These are phyloP conservation scores for Tridacna crocea DNA, from an alignment of 2,888 invertebrate genomes.

Conservation along the genomic window DNA sequence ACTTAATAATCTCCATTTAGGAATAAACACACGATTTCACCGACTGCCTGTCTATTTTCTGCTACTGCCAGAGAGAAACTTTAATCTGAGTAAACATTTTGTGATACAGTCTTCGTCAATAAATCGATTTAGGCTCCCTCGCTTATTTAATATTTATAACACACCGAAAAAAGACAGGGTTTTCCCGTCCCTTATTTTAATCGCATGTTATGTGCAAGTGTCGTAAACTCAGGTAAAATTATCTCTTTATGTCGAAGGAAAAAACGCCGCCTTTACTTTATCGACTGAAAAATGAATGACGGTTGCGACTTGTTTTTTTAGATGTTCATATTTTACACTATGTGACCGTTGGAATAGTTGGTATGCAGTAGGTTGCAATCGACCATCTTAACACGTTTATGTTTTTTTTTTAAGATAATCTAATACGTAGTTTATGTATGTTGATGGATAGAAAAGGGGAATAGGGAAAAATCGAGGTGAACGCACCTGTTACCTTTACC, in stretches of 20 bases:
- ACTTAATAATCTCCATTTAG: background rate
- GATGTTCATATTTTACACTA: too few relatives aligned
- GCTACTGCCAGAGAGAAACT: slow-evolving; percentile 1
- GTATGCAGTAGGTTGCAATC: too few relatives aligned
- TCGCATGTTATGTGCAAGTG: slow-evolving; percentile 3
- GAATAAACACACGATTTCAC: background rate
- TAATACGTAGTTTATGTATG: too few relatives aligned
- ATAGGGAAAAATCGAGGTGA: background rate
- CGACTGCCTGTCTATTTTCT: background rate
- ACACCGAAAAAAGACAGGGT: background rate
- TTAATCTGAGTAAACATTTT: slow-evolving; percentile 14
- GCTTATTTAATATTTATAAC: slow-evolving; percentile 24
- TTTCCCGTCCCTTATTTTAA: background rate
- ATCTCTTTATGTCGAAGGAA: background rate
- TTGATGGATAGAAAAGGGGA: too few relatives aligned
- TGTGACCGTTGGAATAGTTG: too few relatives aligned
- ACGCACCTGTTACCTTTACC: slow-evolving; percentile 18
- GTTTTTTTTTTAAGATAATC: too few relatives aligned
- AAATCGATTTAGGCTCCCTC: slow-evolving; percentile 11
- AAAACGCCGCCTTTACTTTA: background rate
- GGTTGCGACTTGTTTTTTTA: too few relatives aligned
- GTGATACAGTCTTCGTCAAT: slow-evolving; percentile 14
- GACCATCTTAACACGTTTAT: too few relatives aligned
- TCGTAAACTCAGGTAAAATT: slow-evolving; percentile 12
- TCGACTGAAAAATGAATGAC: too few relatives aligned